Evolutionary conservation across 2,888 invertebrate species (phyloP).

Genomic region (Luffia ferchaultella): DNA sequence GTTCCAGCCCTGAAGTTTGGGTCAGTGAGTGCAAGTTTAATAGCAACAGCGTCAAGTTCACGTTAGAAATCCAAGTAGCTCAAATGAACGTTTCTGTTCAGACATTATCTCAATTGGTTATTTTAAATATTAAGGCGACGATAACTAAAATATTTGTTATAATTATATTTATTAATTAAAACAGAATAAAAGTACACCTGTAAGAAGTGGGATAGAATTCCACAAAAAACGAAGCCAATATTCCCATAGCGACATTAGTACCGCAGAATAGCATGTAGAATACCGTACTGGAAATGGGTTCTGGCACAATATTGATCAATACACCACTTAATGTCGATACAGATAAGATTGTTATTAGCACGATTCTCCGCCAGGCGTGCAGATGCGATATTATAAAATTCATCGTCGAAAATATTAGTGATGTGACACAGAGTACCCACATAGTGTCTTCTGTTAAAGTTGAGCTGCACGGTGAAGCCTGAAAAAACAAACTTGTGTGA

Average conservation of each 20-base stretch:
- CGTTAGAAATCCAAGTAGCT: no score
- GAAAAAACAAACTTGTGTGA: conserved; percentile 20
- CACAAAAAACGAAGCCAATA: conserved; percentile 51
- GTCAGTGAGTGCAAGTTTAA: no score
- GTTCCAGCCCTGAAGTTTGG: no score
- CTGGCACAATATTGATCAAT: conserved; percentile 38
- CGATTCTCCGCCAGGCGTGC: conserved; percentile 60
- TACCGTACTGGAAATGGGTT: conserved; percentile 45
- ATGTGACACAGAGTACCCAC: conserved; percentile 71
- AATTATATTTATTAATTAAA: no score
- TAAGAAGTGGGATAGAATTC: conserved; percentile 51
- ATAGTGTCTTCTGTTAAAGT: conserved; percentile 68
- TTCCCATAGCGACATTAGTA: conserved; percentile 52
- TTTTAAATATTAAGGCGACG: no score
- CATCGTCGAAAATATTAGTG: conserved; percentile 66
- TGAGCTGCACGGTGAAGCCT: conserved; percentile 50
- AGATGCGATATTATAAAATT: conserved; percentile 64
- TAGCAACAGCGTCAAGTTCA: no score
- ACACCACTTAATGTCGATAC: conserved; percentile 64
- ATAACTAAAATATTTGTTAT: no score
- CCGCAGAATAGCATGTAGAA: conserved; percentile 48
- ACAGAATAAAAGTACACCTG: conserved; percentile 31
- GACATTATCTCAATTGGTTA: no score
- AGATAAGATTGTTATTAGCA: conserved; percentile 51
- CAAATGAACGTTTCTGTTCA: no score